These are phyloP conservation scores for Grammomys surdaster DNA, from an alignment of 2,113 vertebrate species.

Conservation along the genomic window DNA sequence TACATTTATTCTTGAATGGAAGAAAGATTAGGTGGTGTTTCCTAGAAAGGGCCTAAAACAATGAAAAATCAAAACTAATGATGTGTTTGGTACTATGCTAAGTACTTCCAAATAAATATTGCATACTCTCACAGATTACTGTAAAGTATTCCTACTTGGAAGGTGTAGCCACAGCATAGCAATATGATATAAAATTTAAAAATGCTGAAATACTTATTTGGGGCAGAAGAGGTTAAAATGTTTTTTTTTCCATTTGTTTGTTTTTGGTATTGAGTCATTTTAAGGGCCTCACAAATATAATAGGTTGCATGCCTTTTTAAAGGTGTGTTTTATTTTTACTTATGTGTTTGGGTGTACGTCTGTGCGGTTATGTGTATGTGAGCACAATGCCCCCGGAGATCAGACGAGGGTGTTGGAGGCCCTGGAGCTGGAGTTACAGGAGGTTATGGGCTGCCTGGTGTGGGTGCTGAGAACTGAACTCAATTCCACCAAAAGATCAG, in stretches of 20 bases:
- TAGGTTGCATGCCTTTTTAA: background rate
- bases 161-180: background rate
- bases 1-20: background rate
- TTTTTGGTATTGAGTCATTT: slow-evolving; percentile 24
- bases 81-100: background rate
- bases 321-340: background rate
- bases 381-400: background rate
- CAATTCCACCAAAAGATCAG: background rate
- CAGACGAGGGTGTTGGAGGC: background rate
- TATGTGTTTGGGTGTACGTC: background rate
- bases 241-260: background rate
- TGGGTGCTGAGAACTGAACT: background rate
- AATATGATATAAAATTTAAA: background rate
- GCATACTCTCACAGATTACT: background rate
- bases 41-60: background rate
- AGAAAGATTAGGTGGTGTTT: background rate
- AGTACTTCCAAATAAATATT: background rate
- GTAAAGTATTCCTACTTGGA: background rate
- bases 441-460: background rate
- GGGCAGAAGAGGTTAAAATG: background rate
- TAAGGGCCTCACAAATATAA: background rate
- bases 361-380: background rate
- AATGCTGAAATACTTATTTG: background rate
- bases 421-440: background rate
- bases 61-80: background rate